Evolutionary conservation across 1,140 invertebrate genomes (phyloP), one percentile per base, ranked within the genome.

Genomic region (Babylonia areolata): DNA sequence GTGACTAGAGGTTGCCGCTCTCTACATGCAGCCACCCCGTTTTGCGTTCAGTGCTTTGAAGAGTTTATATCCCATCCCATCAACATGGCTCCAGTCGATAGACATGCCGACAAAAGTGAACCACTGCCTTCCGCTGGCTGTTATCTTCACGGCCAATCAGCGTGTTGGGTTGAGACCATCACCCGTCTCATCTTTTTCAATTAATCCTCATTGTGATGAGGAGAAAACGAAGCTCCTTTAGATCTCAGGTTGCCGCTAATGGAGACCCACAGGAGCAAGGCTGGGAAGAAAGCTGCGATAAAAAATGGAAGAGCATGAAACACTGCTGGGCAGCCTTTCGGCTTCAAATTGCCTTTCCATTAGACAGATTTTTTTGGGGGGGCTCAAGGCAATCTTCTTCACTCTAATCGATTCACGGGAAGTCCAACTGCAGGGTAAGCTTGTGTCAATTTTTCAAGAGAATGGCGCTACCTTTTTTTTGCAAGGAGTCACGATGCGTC

Each of bases 261-360:
- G 71, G 71, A 73, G 71, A 73, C n/a, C 28, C 12, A 73, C 2
- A 73, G n/a, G 15, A 33, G 9, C 33, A 33, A 33, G 15, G 28
- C 31, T 73, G 31, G 64, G 23, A 69, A 69, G 28, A 6, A 69
- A 28, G n/a, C 15, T 31, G 0, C 64, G 64, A 31, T 28, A 23
- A 31, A 33, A 73, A 73, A 73, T 31, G 31, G 17, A 1, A 2
- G 9, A 73, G 71, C 64, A n/a, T 3, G 31, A 73, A 73, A 73
- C 71, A 15, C 28, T 31, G 28, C 23, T 69, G 64, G 64, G 15
- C 9, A 73, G 31, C 12, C 1, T 28, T 73, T 73, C 35, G 31
- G n/a, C n/a, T 33, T 35, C 71, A 73, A 73, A 73, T 73, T 73
- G 71, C 71, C 35, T 73, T 73, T 31, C 71, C 71, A 73, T 73